Evolutionary conservation across 2,888 invertebrate genomes (phyloP), one percentile per base, ranked within the genome.

Genomic region (Trichogramma evanescens): DNA sequence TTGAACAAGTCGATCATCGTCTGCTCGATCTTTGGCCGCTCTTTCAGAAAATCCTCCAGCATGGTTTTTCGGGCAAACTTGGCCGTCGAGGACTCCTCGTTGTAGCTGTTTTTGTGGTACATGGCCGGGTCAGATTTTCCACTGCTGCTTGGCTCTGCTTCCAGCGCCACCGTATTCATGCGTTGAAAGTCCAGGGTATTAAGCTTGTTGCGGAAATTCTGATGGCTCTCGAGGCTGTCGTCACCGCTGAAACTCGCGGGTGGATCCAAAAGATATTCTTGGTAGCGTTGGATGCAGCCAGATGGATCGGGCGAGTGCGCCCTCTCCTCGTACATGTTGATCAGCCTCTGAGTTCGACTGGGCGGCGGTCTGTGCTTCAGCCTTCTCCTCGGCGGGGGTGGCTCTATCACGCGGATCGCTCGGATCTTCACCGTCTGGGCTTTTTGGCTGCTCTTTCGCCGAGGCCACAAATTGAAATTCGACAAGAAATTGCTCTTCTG

Each of bases 121-220:
- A 63, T 66, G 45, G 42, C 56, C 8, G 40, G n/a, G 43, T 61
- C 62, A 42, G 56, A 49, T n/a, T 50, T 56, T 26, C 26, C 26
- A 54, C 64, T 63, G 50, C 45, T 52, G 48, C 10, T 59, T 54
- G 1, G 71, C 67, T 13, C 72, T 58, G 7, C n/a, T 38, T 50
- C 63, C 26, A 68, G 39, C 1, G 74, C 77, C 5, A 77, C 71
- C 10, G 77, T 77, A 55, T 77, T 77, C 69, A 77, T 75, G 44
- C 69, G 60, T 13, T 66, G 69, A 51, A 75, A 70, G 58, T 77
- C 77, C 50, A 76, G 63, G 8, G 71, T 75, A 56, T 72, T 74
- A 10, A 77, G 66, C 59, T 70, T 69, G 57, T 70, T 71, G 13
- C 67, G 65, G 0, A 70, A 72, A 62, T 71, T 68, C 50, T 68